Percentiles rank a stretch among this genome's conserved stretches.
These are phyloP conservation scores for Bubo scandiacus DNA, from an alignment of 2,113 vertebrate species.

Conservation along the genomic window DNA sequence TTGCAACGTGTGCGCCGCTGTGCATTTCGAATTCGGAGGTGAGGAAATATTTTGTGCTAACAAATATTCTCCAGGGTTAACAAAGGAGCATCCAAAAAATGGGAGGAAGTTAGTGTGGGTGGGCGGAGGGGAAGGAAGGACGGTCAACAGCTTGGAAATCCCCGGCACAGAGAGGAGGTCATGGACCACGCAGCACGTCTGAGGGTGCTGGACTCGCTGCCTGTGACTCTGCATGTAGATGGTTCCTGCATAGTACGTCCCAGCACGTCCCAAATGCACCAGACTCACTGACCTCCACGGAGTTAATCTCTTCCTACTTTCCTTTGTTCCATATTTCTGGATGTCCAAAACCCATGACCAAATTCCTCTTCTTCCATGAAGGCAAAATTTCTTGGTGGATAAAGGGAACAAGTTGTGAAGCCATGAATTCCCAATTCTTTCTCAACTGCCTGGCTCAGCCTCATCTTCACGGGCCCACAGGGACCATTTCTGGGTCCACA, in stretches of 20 bases:
- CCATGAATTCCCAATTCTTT: neutral
- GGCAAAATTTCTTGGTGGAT: neutral
- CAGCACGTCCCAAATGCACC: neutral
- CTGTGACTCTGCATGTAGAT: accelerated
- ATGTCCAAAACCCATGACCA: neutral
- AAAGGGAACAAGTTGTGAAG: neutral
- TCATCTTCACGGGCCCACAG: neutral
- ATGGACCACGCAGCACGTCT: accelerated
- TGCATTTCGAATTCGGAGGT: accelerated
- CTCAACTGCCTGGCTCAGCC: neutral
- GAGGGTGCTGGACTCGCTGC: accelerated
- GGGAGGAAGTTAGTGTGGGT: neutral
- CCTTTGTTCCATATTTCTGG: neutral
- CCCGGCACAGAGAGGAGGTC: neutral
- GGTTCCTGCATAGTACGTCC: neutral
- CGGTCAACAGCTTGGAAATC: neutral
- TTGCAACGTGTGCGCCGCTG: accelerated
- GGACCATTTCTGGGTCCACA: neutral
- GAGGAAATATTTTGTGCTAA: neutral
- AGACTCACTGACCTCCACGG: accelerated
- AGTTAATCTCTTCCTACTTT: neutral
- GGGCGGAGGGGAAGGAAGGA: neutral
- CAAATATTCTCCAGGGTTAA: neutral
- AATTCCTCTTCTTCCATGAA: neutral
- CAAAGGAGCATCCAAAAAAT: accelerated